A percentile compares a stretch with the other conserved stretches of the same genome.
phyloP scores from a whole-genome alignment of 2,888 invertebrate species.

The Acanthosepion esculentum region DNA sequence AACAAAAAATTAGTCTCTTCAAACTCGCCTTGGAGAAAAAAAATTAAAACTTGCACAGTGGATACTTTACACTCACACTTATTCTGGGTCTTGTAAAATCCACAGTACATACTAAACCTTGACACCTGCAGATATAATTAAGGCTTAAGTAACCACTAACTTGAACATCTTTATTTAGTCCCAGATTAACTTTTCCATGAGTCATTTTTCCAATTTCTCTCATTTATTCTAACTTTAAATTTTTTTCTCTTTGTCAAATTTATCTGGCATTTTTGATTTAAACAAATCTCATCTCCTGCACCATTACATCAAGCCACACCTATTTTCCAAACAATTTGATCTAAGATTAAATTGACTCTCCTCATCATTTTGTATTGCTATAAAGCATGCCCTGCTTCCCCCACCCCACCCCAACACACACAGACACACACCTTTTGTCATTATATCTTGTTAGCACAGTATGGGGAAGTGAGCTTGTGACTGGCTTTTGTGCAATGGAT shows the following conservation, averaged over 20 bases:
- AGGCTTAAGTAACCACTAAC: background rate
- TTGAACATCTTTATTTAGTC: background rate
- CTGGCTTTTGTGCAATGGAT: slow-evolving; percentile 7
- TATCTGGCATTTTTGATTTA: background rate
- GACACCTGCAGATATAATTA: background rate
- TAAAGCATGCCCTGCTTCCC: background rate
- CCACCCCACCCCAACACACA: too few species aligned
- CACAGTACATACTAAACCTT: too few species aligned
- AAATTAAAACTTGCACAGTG: too few species aligned
- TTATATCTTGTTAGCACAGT: slow-evolving; percentile 35
- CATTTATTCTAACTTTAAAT: background rate
- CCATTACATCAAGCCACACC: background rate
- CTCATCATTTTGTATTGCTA: background rate
- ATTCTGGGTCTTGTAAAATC: too few species aligned
- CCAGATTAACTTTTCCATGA: background rate
- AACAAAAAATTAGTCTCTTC: background rate
- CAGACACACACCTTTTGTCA: background rate
- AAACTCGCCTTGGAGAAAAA: background rate
- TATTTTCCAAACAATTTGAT: slow-evolving; percentile 23
- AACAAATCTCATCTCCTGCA: background rate
- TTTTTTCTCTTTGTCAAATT: background rate
- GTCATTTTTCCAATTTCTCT: background rate
- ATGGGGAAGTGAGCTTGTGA: slow-evolving; percentile 6
- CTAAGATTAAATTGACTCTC: background rate
- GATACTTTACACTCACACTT: too few species aligned